Conservation (phyloP, 2,888 invertebrate species). For the Cordylochernes scorpioides region DNA sequence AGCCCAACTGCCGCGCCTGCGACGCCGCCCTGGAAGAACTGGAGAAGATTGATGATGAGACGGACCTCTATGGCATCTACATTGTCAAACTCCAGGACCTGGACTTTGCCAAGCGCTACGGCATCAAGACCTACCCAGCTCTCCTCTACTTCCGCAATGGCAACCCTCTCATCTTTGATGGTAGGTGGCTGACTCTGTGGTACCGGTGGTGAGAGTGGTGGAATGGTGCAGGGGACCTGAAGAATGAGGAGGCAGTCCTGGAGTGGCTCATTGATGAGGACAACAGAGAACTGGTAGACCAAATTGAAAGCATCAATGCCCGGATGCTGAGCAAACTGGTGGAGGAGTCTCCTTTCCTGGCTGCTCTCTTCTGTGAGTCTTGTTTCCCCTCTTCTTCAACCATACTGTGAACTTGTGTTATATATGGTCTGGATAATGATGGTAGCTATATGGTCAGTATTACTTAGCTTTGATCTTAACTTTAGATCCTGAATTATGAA, state of each 20-base stretch:
- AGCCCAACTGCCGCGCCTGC: slow-evolving; percentile 68
- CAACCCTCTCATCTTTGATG: slow-evolving; percentile 56
- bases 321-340: slow-evolving; percentile 61
- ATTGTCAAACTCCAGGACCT: slow-evolving; percentile 78
- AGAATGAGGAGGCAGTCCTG: slow-evolving; percentile 65
- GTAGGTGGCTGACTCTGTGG: no score
- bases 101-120: slow-evolving; percentile 65
- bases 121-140: slow-evolving; percentile 76
- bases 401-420: no score
- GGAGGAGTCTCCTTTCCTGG: slow-evolving; percentile 56
- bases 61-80: slow-evolving; percentile 63
- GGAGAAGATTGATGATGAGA: slow-evolving; percentile 62
- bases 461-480: no score
- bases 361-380: slow-evolving; percentile 65
- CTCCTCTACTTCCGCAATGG: slow-evolving; percentile 68
- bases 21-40: slow-evolving; percentile 63
- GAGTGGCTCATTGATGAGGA: slow-evolving; percentile 83
- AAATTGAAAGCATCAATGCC: slow-evolving; percentile 72
- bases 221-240: slow-evolving; percentile 61
- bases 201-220: no score
- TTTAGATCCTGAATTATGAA: no score
- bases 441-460: no score
- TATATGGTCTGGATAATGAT: no score
- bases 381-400: slow-evolving; percentile 1
- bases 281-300: slow-evolving; percentile 68